Conservation (phyloP, 1,140 invertebrate genomes). For the Drosophila guanche region DNA sequence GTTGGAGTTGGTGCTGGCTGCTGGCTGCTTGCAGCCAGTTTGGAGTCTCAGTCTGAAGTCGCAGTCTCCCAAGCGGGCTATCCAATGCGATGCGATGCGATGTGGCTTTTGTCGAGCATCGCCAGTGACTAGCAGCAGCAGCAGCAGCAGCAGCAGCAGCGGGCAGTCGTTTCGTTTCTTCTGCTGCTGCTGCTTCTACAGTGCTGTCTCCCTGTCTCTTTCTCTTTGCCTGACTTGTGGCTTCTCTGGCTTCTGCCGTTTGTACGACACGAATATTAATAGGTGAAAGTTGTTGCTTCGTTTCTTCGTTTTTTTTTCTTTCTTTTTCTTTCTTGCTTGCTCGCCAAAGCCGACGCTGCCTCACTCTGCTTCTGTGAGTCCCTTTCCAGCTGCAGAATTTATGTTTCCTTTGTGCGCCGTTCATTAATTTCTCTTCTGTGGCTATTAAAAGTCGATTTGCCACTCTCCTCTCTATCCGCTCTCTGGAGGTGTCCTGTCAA, state of each 20-base stretch:
- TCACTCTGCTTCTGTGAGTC: slow-evolving; percentile 27
- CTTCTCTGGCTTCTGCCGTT: slow-evolving; percentile 58
- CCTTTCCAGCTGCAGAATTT: slow-evolving; percentile 58
- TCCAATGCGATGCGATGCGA: slow-evolving; percentile 25
- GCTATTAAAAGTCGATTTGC: slow-evolving; percentile 6
- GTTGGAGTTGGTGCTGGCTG: slow-evolving; percentile 5
- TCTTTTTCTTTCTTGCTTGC: slow-evolving; percentile 29
- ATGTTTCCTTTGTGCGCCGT: slow-evolving; percentile 58
- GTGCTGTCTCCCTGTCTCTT: slow-evolving; percentile 10
- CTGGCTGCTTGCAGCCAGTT: slow-evolving; percentile 32
- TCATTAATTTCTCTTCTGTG: slow-evolving; percentile 37
- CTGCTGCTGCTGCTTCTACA: slow-evolving; percentile 60
- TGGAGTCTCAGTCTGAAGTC: slow-evolving; percentile 26
- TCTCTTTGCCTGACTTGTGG: slow-evolving; percentile 17
- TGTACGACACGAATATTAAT: slow-evolving; percentile 83
- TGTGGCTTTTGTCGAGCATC: slow-evolving; percentile 65
- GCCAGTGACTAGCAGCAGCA: slow-evolving; percentile 45
- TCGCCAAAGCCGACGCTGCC: neutral
- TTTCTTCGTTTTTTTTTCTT: slow-evolving; percentile 40
- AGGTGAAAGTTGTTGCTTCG: slow-evolving; percentile 83
- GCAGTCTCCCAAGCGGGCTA: slow-evolving; percentile 13
- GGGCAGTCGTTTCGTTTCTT: slow-evolving; percentile 26
- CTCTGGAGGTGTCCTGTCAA: slow-evolving; percentile 43
- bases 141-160: too few species aligned
- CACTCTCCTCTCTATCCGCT: neutral